Evolutionary conservation across 2,888 invertebrate species (phyloP).

Genomic region (Heliconius hortense): DNA sequence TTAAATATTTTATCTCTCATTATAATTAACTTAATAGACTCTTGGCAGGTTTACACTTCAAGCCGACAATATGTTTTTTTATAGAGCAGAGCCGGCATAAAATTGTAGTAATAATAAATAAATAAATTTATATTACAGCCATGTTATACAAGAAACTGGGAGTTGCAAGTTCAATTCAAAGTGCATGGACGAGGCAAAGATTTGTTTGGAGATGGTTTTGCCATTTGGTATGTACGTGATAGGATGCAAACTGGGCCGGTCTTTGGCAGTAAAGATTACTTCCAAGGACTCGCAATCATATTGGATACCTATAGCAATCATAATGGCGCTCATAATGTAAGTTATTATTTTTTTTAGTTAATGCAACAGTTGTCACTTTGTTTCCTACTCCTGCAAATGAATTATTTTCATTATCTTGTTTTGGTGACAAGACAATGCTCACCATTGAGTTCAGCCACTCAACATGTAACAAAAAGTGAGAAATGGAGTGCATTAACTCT

Average conservation of each 20-base stretch:
- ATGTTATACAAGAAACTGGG: conserved; percentile 95
- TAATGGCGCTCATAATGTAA: conserved; percentile 98
- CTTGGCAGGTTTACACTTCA: too few species aligned
- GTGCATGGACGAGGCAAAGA: conserved; percentile 97
- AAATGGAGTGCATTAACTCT: background rate
- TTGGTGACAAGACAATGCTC: background rate
- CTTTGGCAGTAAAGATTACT: conserved; percentile 97
- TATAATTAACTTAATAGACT: too few species aligned
- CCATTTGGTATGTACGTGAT: conserved; percentile 93
- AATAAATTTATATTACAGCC: conserved; percentile 82
- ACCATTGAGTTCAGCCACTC: background rate
- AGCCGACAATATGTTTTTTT: too few species aligned
- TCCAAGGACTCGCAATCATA: conserved; percentile 94
- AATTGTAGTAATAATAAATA: background rate
- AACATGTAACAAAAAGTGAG: background rate
- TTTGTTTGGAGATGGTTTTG: conserved; percentile 98
- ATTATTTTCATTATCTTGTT: background rate
- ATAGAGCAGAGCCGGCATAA: too few species aligned
- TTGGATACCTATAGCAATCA: conserved; percentile 99
- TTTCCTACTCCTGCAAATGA: background rate
- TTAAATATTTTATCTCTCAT: too few species aligned
- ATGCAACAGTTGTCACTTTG: too few species aligned
- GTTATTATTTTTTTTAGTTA: too few species aligned
- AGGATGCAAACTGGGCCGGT: conserved; percentile 92
- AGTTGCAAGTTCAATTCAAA: conserved; percentile 97